Evolutionary conservation across 2,888 invertebrate species (phyloP).

Genomic region (Ernsta delagoae): DNA sequence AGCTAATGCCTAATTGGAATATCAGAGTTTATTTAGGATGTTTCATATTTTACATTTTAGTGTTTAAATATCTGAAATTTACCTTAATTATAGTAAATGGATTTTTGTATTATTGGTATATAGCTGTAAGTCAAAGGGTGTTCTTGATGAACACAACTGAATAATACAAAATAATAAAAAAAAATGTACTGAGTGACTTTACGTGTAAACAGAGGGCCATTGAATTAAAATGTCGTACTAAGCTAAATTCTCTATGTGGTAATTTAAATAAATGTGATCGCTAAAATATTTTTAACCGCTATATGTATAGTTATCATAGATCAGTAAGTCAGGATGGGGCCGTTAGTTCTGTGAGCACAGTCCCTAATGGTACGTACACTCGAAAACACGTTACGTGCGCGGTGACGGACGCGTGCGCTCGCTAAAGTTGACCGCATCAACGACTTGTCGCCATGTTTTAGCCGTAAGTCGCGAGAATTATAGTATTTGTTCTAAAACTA

Average conservation of each 20-base stretch:
- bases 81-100: conserved; percentile 84
- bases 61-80: conserved; percentile 85
- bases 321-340: conserved; percentile 67
- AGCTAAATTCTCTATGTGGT: conserved; percentile 84
- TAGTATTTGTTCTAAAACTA: neutral
- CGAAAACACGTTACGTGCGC: conserved; percentile 24
- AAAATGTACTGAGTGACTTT: conserved; percentile 84
- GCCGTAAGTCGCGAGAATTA: neutral
- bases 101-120: conserved; percentile 85
- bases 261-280: conserved; percentile 83
- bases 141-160: conserved; percentile 82
- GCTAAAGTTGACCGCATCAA: conserved; percentile 17
- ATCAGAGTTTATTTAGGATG: conserved; percentile 85
- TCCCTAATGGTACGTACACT: conserved; percentile 40
- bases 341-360: conserved; percentile 55
- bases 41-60: conserved; percentile 85
- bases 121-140: conserved; percentile 83
- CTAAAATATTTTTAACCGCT: conserved; percentile 83
- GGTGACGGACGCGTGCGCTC: conserved; percentile 29
- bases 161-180: conserved; percentile 78
- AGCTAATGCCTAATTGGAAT: conserved; percentile 85
- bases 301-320: conserved; percentile 76
- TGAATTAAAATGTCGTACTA: conserved; percentile 82
- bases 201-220: conserved; percentile 85
- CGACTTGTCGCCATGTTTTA: conserved; percentile 8